Evolutionary conservation across 2,797 vertebrate species (phyloP).

Genomic region (Ambastaia sidthimunki): DNA sequence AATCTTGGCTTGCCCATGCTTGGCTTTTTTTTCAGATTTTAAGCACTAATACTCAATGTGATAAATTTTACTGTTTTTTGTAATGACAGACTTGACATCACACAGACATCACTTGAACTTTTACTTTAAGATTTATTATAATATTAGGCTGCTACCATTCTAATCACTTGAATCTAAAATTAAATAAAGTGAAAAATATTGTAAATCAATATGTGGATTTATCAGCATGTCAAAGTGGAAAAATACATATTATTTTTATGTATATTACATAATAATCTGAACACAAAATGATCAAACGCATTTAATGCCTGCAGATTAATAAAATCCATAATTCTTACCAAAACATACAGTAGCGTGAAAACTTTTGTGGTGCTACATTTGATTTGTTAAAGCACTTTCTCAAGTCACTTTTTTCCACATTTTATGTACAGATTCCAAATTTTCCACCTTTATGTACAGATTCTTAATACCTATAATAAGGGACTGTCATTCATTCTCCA

Average conservation of each 20-base stretch:
- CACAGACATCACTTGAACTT: conserved; percentile 2
- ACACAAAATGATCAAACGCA: conserved; percentile 35
- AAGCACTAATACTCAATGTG: background rate
- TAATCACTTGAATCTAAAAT: conserved; percentile 5
- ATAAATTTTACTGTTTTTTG: conserved; percentile 4
- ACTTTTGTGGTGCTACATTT: conserved; percentile 33
- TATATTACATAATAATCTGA: background rate
- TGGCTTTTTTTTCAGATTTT: background rate
- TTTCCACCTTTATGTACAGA: too few relatives aligned
- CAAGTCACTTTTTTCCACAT: background rate
- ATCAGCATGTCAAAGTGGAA: conserved; percentile 9
- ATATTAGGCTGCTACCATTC: conserved; percentile 19
- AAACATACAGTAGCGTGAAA: background rate
- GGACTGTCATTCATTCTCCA: background rate
- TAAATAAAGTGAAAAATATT: conserved; percentile 25
- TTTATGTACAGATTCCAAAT: too few relatives aligned
- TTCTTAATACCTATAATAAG: conserved; percentile 1
- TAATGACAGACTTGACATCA: conserved; percentile 25
- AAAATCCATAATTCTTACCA: conserved; percentile 27
- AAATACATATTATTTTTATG: conserved; percentile 23
- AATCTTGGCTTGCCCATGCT: too few relatives aligned
- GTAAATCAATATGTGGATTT: conserved; percentile 16
- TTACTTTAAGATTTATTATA: conserved; percentile 6
- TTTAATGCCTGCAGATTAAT: conserved; percentile 11
- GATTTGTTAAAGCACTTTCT: conserved; percentile 30